Evolutionary conservation across 2,888 invertebrate genomes (phyloP), one percentile per base, ranked within the genome.

Genomic region (Heteropelma amictum): DNA sequence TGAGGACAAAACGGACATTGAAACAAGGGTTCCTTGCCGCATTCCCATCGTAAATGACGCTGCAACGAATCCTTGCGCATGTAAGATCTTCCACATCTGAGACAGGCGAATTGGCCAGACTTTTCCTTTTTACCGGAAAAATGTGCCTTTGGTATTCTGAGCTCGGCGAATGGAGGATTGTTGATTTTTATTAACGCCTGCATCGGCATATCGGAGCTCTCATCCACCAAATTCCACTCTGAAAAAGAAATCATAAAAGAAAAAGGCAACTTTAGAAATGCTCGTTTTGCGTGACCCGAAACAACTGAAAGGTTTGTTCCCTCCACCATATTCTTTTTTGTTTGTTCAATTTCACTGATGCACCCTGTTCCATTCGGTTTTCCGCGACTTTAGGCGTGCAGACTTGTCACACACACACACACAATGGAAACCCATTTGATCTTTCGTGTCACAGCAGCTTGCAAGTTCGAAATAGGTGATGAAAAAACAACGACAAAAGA

Each of bases 51-150:
- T 81, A 91, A 88, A 79, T 93, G 93, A 6, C 93, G 90, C 78
- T 92, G 91, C 71, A 93, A 85, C 72, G 93, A 93, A 10, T 93
- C 91, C 83, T 92, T 92, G 47, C 92, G 90, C 82, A 91, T 90
- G 85, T 93, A 93, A 72, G 90, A 91, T 86, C 92, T 91, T 79
- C 90, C 90, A 80, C 93, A 93, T 49, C 90, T 90, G 61, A 87
- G 85, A 84, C 93, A 93, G 17, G 89, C 88, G 81, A 91, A 92
- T 72, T 91, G 90, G 67, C 90, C 89, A 14, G 81, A 81, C 14
- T 21, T 30, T 0, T 40, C 1, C 30, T 83, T 83, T 65, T 83
- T 82, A 8, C 77, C 72, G 2, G 76, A 71, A 42, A 79, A 83
- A 51, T 82, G 80, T 6, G 85, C 83, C 61, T 85, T 86, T 5